Base-by-base conservation (phyloP, 2,113 vertebrate genomes). In the Thermophis baileyi region DNA sequence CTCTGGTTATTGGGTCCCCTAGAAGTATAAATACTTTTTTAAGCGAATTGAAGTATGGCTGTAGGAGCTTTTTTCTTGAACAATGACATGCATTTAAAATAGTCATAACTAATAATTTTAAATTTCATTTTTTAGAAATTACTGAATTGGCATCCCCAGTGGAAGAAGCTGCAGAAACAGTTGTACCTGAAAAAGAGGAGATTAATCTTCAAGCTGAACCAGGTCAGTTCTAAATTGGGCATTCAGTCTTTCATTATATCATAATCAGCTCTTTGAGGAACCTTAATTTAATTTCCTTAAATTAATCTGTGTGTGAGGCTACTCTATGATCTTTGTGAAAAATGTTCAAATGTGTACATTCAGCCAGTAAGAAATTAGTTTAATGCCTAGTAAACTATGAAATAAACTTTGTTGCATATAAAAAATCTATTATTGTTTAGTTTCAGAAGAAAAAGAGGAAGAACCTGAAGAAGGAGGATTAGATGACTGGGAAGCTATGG, bases 401-500 rank as follows among this genome's bases (percentile, higher is more conserved):
- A 91, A 5, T 40, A 12, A 49, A 47, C 11, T 85, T 54, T 85
- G 85, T 30, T 14, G 20, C 27, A 25, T 85, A 25, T 85, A 86
- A 24, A 92, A n/a, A 88, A 6, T 44, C 46, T 46, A 30, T 46
- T 49, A 46, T 27, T 88, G 86, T 93, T 95, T 92, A n/a, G 81
- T 96, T 97, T 95, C 91, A 97, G 98, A 98, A 96, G 98, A 98
- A 91, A 98, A 98, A 20, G 98, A 98, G 91, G 97, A 98, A 57
- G 97, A 98, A 92, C 92, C 92, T 0, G 99, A 99, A 3, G 97
- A 98, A 47, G 97, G 93, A 0, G 98, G 98, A 86, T 94, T 99
- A 63, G 99, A 99, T 96, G 98, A 99, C 96, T 99, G 99, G 99
- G 99, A 99, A 97, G 98, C 99, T 89, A 99, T 99, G 97, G 98